Base-by-base conservation (phyloP, 2,888 invertebrate species). In the Serripes groenlandicus region DNA sequence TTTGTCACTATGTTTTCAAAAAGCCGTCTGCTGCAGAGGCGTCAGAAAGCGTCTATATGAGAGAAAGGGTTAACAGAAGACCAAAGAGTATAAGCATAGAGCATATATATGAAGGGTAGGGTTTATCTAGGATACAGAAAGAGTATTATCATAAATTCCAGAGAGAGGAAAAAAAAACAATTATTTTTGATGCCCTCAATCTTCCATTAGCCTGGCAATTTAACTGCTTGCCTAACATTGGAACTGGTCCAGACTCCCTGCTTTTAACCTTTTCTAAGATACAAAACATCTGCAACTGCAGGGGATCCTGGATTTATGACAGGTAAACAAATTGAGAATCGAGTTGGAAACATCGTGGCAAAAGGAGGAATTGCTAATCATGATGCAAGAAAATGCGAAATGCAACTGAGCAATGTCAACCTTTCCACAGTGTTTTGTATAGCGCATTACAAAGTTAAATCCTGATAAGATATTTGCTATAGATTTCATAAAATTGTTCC, bases 101-200 rank as follows among this genome's bases (percentile, higher is more conserved):
- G n/a, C n/a, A n/a, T n/a, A n/a, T n/a, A n/a, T n/a, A n/a, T n/a
- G n/a, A n/a, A n/a, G n/a, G n/a, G n/a, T n/a, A n/a, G n/a, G n/a
- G n/a, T n/a, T n/a, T 49, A 49, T 49, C 18, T 2, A 49, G 49
- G 49, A 49, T 21, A 5, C 2, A 21, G 49, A 5, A 21, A 49
- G 3, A 49, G 49, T 49, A 21, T 49, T 49, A 49, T 49, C 18
- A 49, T 49, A 66, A 66, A 66, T 66, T 66, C 66, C 66, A 66
- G 66, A 42, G 42, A 66, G 66, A 42, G 66, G 23, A 66, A 66
- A 66, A 62, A 62, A 32, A 28, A 34, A 66, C n/a, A 26, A 42
- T 26, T 66, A 23, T 23, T 66, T 66, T 66, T 66, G 64, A 66
- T 66, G 35, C 26, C 9, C 66, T 66, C 66, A 66, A 42, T 66